A percentile compares a stretch with the other conserved stretches of the same genome.
Evolutionary conservation across 2,797 vertebrate species (phyloP).

Genomic region (Synanceia verrucosa): DNA sequence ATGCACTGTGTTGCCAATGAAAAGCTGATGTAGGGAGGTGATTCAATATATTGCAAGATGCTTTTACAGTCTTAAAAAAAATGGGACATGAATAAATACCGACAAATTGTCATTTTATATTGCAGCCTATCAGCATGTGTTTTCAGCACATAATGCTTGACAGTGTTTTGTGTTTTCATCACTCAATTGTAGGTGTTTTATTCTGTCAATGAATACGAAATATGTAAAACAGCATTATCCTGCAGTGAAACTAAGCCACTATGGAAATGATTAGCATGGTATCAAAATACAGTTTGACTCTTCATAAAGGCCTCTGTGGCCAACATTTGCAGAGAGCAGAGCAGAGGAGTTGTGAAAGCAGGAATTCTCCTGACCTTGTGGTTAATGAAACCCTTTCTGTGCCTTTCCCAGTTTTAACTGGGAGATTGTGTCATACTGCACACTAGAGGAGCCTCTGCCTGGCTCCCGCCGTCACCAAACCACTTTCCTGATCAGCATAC

Average conservation of each 20-base stretch:
- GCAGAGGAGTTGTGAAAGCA: constrained; percentile 47
- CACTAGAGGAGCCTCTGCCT: constrained; percentile 51
- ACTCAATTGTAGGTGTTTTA: constrained; percentile 3
- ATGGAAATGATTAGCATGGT: constrained; percentile 43
- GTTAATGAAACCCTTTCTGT: constrained; percentile 82
- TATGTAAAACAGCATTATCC: not conserved
- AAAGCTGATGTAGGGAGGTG: constrained; percentile 8
- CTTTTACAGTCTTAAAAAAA: constrained; percentile 3
- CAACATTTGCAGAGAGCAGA: constrained; percentile 23
- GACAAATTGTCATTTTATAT: not conserved
- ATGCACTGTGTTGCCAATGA: not conserved
- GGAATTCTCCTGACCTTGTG: constrained; percentile 72
- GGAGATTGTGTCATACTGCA: constrained; percentile 68
- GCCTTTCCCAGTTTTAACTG: constrained; percentile 80
- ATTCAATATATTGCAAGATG: constrained; percentile 15
- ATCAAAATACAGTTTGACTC: constrained; percentile 34
- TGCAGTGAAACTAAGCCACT: constrained; percentile 14
- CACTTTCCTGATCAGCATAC: constrained; percentile 68
- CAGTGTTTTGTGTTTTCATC: constrained; percentile 4
- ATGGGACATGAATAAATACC: not conserved
- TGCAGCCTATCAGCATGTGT: not conserved
- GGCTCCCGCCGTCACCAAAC: constrained; percentile 59
- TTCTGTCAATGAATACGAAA: constrained; percentile 7
- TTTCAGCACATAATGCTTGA: not conserved
- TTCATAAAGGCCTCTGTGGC: constrained; percentile 40